These are phyloP conservation scores for Leptobrachium leishanense DNA, from an alignment of 2,113 vertebrate genomes.

Conservation along the genomic window DNA sequence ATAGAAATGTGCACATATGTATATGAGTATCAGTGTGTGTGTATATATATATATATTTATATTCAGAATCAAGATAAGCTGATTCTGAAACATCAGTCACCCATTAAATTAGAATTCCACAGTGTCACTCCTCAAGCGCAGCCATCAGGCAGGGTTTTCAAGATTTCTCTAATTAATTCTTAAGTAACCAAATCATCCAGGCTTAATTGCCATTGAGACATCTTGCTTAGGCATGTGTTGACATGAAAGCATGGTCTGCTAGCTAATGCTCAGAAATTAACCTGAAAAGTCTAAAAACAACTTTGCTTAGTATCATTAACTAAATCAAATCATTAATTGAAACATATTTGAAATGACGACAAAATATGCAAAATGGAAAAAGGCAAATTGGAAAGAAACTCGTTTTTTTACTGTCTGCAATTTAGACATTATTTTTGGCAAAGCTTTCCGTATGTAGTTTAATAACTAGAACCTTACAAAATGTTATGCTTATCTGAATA, in stretches of 20 bases:
- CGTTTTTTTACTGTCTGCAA: no score
- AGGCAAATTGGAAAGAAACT: no score
- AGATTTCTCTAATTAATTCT: constrained; percentile 35
- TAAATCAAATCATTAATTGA: neutral
- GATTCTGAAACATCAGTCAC: constrained; percentile 22
- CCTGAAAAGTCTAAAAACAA: neutral
- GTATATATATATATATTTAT: neutral
- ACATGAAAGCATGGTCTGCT: constrained; percentile 16
- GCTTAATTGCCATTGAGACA: constrained; percentile 34
- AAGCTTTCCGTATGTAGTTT: no score
- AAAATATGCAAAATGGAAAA: no score
- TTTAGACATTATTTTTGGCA: no score
- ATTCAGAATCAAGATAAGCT: constrained; percentile 9
- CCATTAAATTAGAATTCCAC: constrained; percentile 33
- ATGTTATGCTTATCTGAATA: no score
- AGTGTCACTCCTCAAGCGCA: neutral
- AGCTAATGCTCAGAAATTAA: neutral
- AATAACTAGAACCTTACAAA: no score
- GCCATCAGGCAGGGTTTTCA: constrained; percentile 11
- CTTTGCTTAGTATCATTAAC: neutral
- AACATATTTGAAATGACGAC: no score
- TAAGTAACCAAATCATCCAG: constrained; percentile 38
- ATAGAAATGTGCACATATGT: no score
- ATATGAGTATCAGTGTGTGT: no score
- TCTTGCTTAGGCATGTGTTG: constrained; percentile 38